These are phyloP conservation scores for Dermatemys mawii DNA, from an alignment of 2,113 vertebrate genomes.

Conservation along the genomic window DNA sequence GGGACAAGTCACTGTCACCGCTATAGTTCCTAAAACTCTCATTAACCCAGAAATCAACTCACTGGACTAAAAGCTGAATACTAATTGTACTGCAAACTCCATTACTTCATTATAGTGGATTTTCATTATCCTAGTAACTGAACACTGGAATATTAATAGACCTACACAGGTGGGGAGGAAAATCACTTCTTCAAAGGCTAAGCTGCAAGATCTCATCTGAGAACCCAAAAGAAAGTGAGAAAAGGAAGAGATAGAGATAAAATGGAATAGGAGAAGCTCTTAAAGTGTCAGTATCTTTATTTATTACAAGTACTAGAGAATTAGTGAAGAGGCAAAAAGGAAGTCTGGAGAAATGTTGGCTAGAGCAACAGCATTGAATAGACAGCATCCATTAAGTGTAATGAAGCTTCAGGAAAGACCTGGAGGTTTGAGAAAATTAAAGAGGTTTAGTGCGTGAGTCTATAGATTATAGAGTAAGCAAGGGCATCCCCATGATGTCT, in stretches of 20 bases:
- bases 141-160: conserved; percentile 39
- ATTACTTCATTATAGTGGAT: background rate
- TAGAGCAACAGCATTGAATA: background rate
- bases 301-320: background rate
- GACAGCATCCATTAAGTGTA: background rate
- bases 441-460: background rate
- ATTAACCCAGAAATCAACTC: conserved; percentile 33
- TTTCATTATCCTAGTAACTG: background rate
- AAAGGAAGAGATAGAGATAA: background rate
- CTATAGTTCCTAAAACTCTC: conserved; percentile 15
- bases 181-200: background rate
- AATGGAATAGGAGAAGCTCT: background rate
- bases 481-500: background rate
- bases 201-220: background rate
- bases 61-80: background rate
- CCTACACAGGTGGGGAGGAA: background rate
- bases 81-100: background rate
- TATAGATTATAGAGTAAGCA: background rate
- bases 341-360: background rate
- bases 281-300: background rate
- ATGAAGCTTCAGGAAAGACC: background rate
- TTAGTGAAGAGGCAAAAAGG: background rate
- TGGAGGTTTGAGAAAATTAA: background rate
- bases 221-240: background rate
- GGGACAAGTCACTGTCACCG: background rate